phyloP scores from a whole-genome alignment of 1,140 invertebrate species.

The Bradysia coprophila region DNA sequence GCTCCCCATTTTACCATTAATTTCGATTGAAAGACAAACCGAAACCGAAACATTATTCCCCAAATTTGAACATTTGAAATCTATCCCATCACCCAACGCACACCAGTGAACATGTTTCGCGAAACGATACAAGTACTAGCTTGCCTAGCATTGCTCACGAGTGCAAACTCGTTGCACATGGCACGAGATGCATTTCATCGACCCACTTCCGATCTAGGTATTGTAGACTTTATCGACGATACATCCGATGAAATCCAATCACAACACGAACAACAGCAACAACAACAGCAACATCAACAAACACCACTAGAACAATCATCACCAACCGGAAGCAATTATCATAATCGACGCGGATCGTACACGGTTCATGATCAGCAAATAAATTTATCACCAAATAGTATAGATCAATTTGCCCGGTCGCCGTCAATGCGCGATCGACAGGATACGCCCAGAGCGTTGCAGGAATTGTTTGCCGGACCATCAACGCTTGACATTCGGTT shows the following conservation, averaged over 20 bases:
- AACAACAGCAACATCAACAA: background rate
- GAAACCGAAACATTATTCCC: background rate
- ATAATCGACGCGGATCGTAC: background rate
- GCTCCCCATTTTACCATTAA: background rate
- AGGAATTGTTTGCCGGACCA: background rate
- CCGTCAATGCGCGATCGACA: background rate
- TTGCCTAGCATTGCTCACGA: slow-evolving; percentile 2
- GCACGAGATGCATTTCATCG: slow-evolving; percentile 7
- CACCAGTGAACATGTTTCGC: slow-evolving; percentile 1
- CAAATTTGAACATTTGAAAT: background rate
- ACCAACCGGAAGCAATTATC: too few species aligned
- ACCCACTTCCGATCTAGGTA: slow-evolving; percentile 4
- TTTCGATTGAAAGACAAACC: background rate
- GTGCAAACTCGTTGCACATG: slow-evolving; percentile 4
- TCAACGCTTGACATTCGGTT: background rate
- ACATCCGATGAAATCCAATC: background rate
- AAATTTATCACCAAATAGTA: background rate
- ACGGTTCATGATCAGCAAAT: background rate
- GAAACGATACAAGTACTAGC: slow-evolving; percentile 1
- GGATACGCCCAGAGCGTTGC: background rate
- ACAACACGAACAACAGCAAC: background rate
- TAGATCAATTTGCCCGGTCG: background rate
- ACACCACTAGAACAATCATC: too few species aligned
- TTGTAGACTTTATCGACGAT: background rate
- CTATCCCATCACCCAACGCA: background rate